A percentile compares a stretch with the other conserved stretches of the same genome.
phyloP scores from a whole-genome alignment of 53 echinoderm and acorn worm species.

The Stichopus horrens region DNA sequence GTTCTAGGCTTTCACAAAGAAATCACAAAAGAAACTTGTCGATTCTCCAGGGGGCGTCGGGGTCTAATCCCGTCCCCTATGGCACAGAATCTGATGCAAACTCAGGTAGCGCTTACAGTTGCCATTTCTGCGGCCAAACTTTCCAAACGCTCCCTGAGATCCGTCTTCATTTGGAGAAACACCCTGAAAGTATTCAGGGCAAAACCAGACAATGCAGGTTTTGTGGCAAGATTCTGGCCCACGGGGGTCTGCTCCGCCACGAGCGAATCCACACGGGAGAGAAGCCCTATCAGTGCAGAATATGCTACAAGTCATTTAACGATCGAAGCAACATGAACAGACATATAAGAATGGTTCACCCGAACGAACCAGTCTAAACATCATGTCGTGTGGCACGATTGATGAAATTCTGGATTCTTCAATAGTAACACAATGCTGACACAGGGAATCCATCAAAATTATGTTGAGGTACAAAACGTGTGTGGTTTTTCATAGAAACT shows the following conservation, averaged over 20 bases:
- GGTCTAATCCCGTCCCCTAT: neutral
- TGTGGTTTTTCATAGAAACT: too few relatives aligned
- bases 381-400: too few relatives aligned
- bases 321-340: slow-evolving; percentile 24
- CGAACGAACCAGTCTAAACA: neutral
- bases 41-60: neutral
- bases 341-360: slow-evolving; percentile 10
- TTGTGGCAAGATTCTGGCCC: slow-evolving; percentile 8
- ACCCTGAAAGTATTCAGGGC: neutral
- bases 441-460: too few relatives aligned
- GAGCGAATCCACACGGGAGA: slow-evolving; percentile 42
- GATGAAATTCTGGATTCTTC: too few relatives aligned
- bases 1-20: neutral
- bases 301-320: slow-evolving; percentile 16
- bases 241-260: slow-evolving; percentile 9
- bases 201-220: neutral
- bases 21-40: neutral
- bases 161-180: neutral
- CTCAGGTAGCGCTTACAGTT: neutral
- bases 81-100: neutral
- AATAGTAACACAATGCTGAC: too few relatives aligned
- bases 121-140: neutral
- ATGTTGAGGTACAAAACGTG: too few relatives aligned
- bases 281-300: slow-evolving; percentile 17
- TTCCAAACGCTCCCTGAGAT: neutral